Evolutionary conservation across 1,140 invertebrate species (phyloP).

Genomic region (Hypsibius dujardini): DNA sequence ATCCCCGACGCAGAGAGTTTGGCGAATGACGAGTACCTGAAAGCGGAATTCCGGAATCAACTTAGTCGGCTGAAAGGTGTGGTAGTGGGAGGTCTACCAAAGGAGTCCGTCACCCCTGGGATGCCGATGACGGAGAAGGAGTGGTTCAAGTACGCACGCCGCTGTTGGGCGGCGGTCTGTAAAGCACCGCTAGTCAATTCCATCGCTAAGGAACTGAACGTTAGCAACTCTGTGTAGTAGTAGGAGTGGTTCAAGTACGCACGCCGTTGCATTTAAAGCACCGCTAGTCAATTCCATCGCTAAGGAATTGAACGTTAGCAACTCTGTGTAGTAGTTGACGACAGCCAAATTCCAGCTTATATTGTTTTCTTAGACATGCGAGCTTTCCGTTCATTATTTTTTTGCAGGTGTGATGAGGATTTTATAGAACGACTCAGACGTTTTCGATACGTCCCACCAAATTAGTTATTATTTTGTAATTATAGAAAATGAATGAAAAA

Average conservation of each 20-base stretch:
- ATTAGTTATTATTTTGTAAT: no score
- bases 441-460: no score
- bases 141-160: background rate
- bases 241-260: background rate
- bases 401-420: no score
- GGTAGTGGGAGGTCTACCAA: background rate
- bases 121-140: constrained; percentile 15
- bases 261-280: no score
- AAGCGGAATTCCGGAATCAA: background rate
- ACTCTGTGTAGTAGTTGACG: no score
- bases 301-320: no score
- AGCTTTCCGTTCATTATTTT: no score
- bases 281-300: no score
- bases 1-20: background rate
- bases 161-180: constrained; percentile 13
- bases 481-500: no score
- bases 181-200: background rate
- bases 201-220: constrained; percentile 3
- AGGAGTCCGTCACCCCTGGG: background rate
- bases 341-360: no score
- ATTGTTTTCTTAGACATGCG: no score
- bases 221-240: constrained; percentile 11
- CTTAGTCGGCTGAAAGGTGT: background rate
- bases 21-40: constrained; percentile 12
- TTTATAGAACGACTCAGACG: no score